phyloP scores from a whole-genome alignment of 2,113 vertebrate genomes.

The Thamnophis sirtalis region DNA sequence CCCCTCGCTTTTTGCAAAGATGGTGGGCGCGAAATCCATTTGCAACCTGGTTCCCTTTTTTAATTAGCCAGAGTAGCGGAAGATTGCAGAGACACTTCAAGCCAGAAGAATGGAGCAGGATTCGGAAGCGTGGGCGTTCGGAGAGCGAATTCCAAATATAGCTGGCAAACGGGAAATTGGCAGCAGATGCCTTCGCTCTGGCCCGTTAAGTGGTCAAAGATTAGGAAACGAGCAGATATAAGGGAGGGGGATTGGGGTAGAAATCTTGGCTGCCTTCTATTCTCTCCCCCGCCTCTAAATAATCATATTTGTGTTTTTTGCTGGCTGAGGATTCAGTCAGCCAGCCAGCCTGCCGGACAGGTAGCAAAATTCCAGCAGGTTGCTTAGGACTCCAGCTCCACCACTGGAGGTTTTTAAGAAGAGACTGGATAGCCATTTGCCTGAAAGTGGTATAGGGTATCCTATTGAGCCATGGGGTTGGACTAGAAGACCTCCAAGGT shows the following conservation, averaged over 20 bases:
- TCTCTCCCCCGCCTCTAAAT: rapidly evolving
- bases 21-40: not conserved
- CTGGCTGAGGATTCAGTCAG: slow-evolving; percentile 23
- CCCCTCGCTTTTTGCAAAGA: not conserved
- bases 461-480: no score
- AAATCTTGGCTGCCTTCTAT: not conserved
- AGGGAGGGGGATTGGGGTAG: not conserved
- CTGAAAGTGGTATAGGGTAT: no score
- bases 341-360: slow-evolving; percentile 27
- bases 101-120: not conserved
- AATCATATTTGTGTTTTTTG: not conserved
- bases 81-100: not conserved
- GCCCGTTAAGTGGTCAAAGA: no score
- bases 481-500: no score
- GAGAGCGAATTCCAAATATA: not conserved
- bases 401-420: no score
- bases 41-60: not conserved
- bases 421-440: no score
- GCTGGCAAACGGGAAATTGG: no score
- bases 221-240: not conserved
- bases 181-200: no score
- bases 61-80: not conserved
- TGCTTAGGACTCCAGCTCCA: not conserved
- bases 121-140: not conserved
- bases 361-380: slow-evolving; percentile 13